Evolutionary conservation across 1,140 invertebrate genomes (phyloP).

Genomic region (Papilio polytes): DNA sequence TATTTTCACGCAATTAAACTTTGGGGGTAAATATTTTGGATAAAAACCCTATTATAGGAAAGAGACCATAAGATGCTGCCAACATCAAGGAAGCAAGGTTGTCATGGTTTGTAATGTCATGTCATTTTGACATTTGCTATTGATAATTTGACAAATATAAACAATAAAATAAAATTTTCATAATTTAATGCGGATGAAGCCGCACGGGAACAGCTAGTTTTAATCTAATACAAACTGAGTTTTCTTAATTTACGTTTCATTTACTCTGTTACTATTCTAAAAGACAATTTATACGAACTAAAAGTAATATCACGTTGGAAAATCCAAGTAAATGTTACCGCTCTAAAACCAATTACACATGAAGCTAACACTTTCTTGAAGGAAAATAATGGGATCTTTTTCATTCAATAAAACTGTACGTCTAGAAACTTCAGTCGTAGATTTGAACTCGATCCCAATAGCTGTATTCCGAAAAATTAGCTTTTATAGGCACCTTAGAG

Average conservation of each 20-base stretch:
- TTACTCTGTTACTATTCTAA: not conserved
- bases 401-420: constrained; percentile 11
- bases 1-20: too few species aligned
- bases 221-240: too few species aligned
- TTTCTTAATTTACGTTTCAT: not conserved
- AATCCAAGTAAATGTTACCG: not conserved
- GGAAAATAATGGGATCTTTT: constrained; percentile 9
- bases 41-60: too few species aligned
- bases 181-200: too few species aligned
- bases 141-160: too few species aligned
- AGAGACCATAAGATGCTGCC: too few species aligned
- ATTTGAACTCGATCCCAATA: not conserved
- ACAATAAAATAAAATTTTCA: too few species aligned
- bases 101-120: too few species aligned
- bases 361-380: not conserved
- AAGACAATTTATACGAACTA: not conserved
- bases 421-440: constrained; percentile 15
- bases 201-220: too few species aligned
- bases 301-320: not conserved
- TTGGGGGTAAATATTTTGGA: too few species aligned
- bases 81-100: too few species aligned
- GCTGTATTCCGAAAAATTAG: constrained; percentile 20
- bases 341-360: constrained; percentile 6
- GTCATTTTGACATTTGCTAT: too few species aligned
- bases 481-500: constrained; percentile 14